Percentiles rank a stretch among this genome's conserved stretches.
Conservation (phyloP, 2,888 invertebrate species). For the Loripinus fragilis region DNA sequence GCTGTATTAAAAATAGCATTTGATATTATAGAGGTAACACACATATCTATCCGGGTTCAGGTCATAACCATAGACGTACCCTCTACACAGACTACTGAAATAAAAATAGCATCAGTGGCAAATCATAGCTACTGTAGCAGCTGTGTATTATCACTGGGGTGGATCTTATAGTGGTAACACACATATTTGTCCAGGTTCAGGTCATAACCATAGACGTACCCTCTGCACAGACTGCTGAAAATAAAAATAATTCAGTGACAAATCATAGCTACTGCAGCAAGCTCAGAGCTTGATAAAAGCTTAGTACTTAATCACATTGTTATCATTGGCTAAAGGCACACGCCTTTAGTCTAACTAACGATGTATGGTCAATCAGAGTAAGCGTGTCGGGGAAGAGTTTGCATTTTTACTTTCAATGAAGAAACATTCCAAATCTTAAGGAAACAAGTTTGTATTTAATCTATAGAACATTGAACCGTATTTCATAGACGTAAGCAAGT, state of each 20-base stretch:
- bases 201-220: not conserved
- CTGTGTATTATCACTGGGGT: not conserved
- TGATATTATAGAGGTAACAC: not conserved
- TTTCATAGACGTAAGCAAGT: no score
- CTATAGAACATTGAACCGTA: no score
- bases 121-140: not conserved
- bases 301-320: not conserved
- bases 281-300: not conserved
- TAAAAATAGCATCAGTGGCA: not conserved
- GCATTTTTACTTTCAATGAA: no score
- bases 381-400: no score
- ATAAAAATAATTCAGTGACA: not conserved
- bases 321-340: not conserved
- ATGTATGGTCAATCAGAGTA: no score
- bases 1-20: no score
- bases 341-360: not conserved
- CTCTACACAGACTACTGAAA: not conserved
- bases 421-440: no score
- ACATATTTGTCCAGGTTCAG: not conserved
- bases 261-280: no score
- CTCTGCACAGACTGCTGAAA: not conserved
- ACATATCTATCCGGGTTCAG: not conserved
- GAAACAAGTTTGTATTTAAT: no score
- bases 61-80: not conserved
- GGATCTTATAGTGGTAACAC: not conserved